Evolutionary conservation across 2,888 invertebrate genomes (phyloP), one percentile per base, ranked within the genome.

Genomic region (Phania funesta): DNA sequence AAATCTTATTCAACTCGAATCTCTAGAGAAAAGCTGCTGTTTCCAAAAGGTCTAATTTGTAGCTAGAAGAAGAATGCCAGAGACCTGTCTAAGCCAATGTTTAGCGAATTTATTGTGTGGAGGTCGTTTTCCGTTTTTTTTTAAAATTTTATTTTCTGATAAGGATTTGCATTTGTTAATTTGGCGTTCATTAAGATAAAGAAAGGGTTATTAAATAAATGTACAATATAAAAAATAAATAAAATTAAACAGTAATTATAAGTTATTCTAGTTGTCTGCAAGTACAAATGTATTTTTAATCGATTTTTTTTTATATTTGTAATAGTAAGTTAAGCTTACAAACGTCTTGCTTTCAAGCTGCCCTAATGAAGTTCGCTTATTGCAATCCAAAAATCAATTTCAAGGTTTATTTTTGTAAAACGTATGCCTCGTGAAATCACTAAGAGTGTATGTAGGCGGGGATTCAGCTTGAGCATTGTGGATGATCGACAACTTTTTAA

Each of bases 11-110:
- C 9, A 64, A 41, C n/a, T 46, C 38, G 35, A 32, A 62, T 48
- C 32, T 62, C 67, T 75, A 52, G 11, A 56, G 58, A 52, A 60
- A 67, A 62, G 68, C 75, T 68, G 74, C 74, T 80, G 60, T 74
- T 79, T 80, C 13, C 50, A 68, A 38, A 58, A 62, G 20, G 29
- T 65, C 73, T 67, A 44, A 65, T 52, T 32, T 60, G 7, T 18
- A 35, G 29, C 58, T 56, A 46, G n/a, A 22, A 62, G 52, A 41
- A 50, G 13, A 68, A 54, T 24, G 16, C 5, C 18, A 32, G 46
- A n/a, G 44, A 18, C 41, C 58, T 60, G 52, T 52, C 44, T 22
- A 22, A 67, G 71, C 78, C 71, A 79, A 79, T 79, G 50, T 50
- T 24, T 24, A 20, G 26, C 26, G 41, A 41, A 29, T 46, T 46